phyloP scores from a whole-genome alignment of 2,888 invertebrate genomes.

The Allophyes oxyacanthae region DNA sequence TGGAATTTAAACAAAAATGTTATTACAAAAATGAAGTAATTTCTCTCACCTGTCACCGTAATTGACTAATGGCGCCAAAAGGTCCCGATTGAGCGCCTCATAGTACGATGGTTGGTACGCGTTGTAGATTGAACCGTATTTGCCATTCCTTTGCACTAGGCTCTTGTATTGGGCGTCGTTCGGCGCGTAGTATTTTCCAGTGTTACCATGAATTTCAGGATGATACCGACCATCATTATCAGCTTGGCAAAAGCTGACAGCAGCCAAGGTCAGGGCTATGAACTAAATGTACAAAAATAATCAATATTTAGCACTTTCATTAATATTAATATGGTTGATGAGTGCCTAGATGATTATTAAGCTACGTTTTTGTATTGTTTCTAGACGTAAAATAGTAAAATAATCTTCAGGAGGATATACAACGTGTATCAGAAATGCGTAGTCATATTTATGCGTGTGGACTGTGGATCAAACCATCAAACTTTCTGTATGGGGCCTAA shows the following conservation, averaged over 20 bases:
- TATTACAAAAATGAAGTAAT: no score
- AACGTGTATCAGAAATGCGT: no score
- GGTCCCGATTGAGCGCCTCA: conserved; percentile 67
- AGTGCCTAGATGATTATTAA: conserved; percentile 28
- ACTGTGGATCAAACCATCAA: no score
- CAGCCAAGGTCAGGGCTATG: conserved; percentile 62
- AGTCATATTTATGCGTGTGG: no score
- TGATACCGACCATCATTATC: conserved; percentile 85
- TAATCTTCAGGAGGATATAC: conserved; percentile 7
- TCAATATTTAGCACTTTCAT: no score
- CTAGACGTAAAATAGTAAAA: not conserved
- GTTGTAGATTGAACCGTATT: conserved; percentile 69
- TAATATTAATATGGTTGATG: no score
- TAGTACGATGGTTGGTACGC: conserved; percentile 69
- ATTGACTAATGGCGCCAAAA: conserved; percentile 70
- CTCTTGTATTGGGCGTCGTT: conserved; percentile 39
- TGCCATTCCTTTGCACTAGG: conserved; percentile 65
- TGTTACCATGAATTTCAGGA: conserved; percentile 70
- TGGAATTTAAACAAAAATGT: no score
- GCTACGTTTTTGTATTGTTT: not conserved
- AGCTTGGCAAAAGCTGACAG: conserved; percentile 66
- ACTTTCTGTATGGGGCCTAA: no score
- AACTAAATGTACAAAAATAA: conserved; percentile 58
- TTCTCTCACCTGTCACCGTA: conserved; percentile 67
- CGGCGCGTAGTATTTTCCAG: conserved; percentile 23